Base-by-base conservation (phyloP, 2,113 vertebrate species). In the Crotalus tigris region DNA sequence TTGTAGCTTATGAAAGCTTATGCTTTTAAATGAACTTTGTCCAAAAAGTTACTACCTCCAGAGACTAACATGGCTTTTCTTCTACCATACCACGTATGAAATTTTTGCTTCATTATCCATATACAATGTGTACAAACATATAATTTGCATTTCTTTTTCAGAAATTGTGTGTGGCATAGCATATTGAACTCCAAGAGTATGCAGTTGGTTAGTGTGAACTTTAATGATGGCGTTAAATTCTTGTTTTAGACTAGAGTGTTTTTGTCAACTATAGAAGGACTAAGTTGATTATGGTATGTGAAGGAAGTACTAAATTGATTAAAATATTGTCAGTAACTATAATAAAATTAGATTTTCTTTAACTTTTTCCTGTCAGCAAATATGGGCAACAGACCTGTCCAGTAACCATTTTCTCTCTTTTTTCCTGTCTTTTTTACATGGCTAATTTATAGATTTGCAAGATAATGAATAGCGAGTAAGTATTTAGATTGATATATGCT, bases 301-400 rank as follows among this genome's bases (percentile, higher is more conserved):
- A 90, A 0, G 5, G 15, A 64, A 90, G 15, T 53, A n/a, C 29
- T 90, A 33, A 29, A 64, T 69, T 91, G 64, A n/a, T 75, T 75
- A 33, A 75, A 75, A 75, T 75, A 33, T 33, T 91, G 21, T 54
- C 39, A 54, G 26, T 55, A n/a, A 29, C 15, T 88, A 17, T 5
- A 24, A 15, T 88, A 88, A 6, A 94, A 46, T 96, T 64, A 64
- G 91, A 44, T 86, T 95, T 93, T 89, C 53, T 93, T 93, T 90
- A 61, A 81, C 57, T 88, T 5, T 92, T 94, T 91, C 51, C 54
- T n/a, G 89, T 94, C 92, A 92, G 13, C 39, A 92, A 93, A 93
- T 75, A 55, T n/a, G 90, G 91, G 2, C 91, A 94, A 29, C 81
- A 88, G 17, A 26, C 13, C n/a, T 75, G 64, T 75, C 64, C n/a